A percentile compares a stretch with the other conserved stretches of the same genome.
Conservation (phyloP, 2,888 invertebrate genomes). For the Drosophila parthenogenetica region DNA sequence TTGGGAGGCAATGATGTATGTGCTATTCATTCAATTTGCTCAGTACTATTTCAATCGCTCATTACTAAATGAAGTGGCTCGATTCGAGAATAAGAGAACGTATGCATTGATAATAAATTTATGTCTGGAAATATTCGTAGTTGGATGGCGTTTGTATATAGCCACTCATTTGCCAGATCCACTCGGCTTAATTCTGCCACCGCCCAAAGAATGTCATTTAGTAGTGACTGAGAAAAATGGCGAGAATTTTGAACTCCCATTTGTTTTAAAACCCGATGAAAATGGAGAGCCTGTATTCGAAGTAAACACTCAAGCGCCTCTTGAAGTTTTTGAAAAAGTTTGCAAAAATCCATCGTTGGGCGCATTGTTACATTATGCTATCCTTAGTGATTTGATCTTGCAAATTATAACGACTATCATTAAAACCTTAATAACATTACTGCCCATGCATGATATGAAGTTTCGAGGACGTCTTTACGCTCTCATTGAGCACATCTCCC, state of each 20-base stretch:
- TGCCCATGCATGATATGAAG: slow-evolving; percentile 90
- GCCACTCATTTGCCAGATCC: slow-evolving; percentile 75
- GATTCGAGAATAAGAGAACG: slow-evolving; percentile 86
- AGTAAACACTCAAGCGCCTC: no score
- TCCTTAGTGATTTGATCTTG: slow-evolving; percentile 93
- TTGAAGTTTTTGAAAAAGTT: not conserved
- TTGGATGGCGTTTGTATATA: slow-evolving; percentile 76
- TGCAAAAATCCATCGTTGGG: slow-evolving; percentile 83
- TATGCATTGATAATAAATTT: slow-evolving; percentile 88
- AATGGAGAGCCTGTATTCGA: no score
- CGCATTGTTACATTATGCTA: slow-evolving; percentile 93
- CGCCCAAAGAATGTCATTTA: slow-evolving; percentile 57
- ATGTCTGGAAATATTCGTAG: slow-evolving; percentile 89
- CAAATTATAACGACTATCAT: slow-evolving; percentile 93
- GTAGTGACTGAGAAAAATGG: slow-evolving; percentile 16
- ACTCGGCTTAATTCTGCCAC: slow-evolving; percentile 79
- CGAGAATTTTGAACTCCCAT: not conserved
- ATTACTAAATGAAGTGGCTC: slow-evolving; percentile 88
- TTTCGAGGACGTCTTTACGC: slow-evolving; percentile 95
- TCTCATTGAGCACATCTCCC: slow-evolving; percentile 93
- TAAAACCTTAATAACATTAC: slow-evolving; percentile 91
- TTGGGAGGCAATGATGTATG: not conserved
- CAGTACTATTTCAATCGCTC: slow-evolving; percentile 68
- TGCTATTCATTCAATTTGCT: no score
- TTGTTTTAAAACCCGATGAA: no score